Evolutionary conservation across 2,797 vertebrate genomes (phyloP), one percentile per base, ranked within the genome.

Genomic region (Lepilemur ruficaudatus): DNA sequence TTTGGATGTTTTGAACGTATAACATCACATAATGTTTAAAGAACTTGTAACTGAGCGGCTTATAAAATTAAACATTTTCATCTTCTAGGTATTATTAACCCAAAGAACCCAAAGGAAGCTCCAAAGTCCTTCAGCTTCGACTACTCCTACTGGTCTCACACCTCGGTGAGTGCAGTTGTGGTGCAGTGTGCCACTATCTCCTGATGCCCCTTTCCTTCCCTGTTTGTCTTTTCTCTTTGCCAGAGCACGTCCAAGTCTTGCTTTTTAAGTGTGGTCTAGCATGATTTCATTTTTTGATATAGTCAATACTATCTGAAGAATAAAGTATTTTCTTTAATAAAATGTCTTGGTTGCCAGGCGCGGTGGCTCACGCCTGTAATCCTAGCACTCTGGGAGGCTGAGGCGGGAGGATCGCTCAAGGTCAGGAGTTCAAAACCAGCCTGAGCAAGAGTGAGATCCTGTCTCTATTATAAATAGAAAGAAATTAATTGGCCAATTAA

Each of bases 71-170:
- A 92, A 94, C 43, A 32, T 93, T 97, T 98, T 69, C 97, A 80
- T 98, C 43, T 23, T 98, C 46, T 98, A 99, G 99, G 98, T 98
- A 99, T 99, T 98, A 81, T 99, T 96, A 99, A 99, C 98, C 99
- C 99, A 98, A 99, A 99, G 99, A 99, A 99, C 96, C 99, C 99
- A 96, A 99, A 99, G 98, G 99, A 99, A 99, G 98, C 99, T 97
- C 99, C 99, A 96, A 99, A 99, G 98, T 99, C 99, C 93, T 99
- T 99, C 99, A 99, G 99, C 98, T 99, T 99, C 96, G 99, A 99
- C 98, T 99, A 99, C 96, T 99, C 99, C 28, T 99, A 99, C 28
- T 99, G 99, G 99, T 99, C 99, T 76, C 99, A 99, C 98, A 99
- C 99, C 73, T 99, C 99, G 95, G 99, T 99, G 98, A 99, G 99